phyloP scores from a whole-genome alignment of 92 coral and sea anemone genomes.

The Diadumene lineata region DNA sequence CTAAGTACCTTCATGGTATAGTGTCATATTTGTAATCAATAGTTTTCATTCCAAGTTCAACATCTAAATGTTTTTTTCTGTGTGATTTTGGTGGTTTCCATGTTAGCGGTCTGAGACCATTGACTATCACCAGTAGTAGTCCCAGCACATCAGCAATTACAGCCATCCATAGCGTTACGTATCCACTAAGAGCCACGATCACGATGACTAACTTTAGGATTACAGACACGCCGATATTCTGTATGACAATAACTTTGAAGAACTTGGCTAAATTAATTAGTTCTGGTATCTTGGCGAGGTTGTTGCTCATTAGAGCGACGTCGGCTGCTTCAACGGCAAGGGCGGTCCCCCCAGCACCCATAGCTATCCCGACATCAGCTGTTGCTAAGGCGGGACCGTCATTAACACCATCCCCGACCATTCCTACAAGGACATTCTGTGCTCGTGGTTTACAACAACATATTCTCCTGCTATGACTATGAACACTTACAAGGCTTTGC shows the following conservation, averaged over 20 bases:
- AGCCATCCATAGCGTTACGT: conserved; percentile 91
- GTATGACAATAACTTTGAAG: conserved; percentile 69
- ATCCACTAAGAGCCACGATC: conserved; percentile 76
- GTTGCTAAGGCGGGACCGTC: conserved; percentile 99
- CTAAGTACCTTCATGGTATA: too few species aligned
- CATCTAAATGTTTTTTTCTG: conserved; percentile 16
- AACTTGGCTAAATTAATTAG: conserved; percentile 77
- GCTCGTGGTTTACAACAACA: conserved; percentile 14
- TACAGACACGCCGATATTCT: conserved; percentile 79
- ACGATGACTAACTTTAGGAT: conserved; percentile 79
- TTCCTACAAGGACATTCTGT: conserved; percentile 63
- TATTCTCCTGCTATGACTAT: not conserved
- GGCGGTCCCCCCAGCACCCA: conserved; percentile 99
- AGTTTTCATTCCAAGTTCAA: conserved; percentile 37
- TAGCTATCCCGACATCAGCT: conserved; percentile 94
- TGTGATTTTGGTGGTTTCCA: conserved; percentile 67
- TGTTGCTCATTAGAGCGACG: conserved; percentile 95
- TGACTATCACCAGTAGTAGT: conserved; percentile 71
- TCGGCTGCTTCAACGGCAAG: conserved; percentile 99
- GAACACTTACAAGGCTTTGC: conserved; percentile 18
- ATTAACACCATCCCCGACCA: conserved; percentile 99
- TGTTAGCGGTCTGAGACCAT: conserved; percentile 87
- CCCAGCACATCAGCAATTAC: conserved; percentile 91
- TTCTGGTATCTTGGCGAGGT: conserved; percentile 92
- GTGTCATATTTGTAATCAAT: not conserved